Percentiles rank a stretch among this genome's conserved stretches.
Evolutionary conservation across 2,797 vertebrate species (phyloP).

Genomic region (Masticophis lateralis): DNA sequence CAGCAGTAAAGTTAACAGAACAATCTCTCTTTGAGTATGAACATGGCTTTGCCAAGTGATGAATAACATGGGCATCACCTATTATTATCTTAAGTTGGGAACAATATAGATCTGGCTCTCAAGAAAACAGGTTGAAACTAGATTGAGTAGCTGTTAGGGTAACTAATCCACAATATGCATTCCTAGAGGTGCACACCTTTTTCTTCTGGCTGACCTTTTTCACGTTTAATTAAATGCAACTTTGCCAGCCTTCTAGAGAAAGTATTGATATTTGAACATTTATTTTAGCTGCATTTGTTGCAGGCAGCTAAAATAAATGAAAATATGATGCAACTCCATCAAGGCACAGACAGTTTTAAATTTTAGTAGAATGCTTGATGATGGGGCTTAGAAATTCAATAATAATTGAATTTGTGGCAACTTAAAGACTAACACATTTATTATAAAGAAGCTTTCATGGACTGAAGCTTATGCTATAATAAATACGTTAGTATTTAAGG

Average conservation of each 20-base stretch:
- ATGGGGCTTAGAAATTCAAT: background rate
- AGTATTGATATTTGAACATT: background rate
- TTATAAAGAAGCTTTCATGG: background rate
- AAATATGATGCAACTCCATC: background rate
- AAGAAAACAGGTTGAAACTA: slow-evolving; percentile 4
- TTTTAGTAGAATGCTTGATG: background rate
- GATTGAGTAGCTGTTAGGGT: slow-evolving; percentile 2
- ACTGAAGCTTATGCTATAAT: background rate
- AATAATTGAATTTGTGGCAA: background rate
- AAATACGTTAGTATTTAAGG: background rate
- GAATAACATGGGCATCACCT: slow-evolving; percentile 29
- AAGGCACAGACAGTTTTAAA: background rate
- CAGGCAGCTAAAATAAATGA: background rate
- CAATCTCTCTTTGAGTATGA: slow-evolving; percentile 27
- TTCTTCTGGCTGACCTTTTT: background rate
- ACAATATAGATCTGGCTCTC: slow-evolving; percentile 24
- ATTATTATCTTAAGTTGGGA: slow-evolving; percentile 27
- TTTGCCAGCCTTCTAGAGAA: background rate
- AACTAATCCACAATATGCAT: slow-evolving; percentile 13
- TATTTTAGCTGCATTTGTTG: background rate
- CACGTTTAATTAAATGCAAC: background rate
- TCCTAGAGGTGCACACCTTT: background rate
- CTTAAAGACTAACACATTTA: background rate
- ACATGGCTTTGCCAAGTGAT: background rate
- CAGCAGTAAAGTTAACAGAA: slow-evolving; percentile 12